Percentiles rank a stretch among this genome's conserved stretches.
These are phyloP conservation scores for Mycogona germanica DNA, from an alignment of 2,888 invertebrate genomes.

Conservation along the genomic window DNA sequence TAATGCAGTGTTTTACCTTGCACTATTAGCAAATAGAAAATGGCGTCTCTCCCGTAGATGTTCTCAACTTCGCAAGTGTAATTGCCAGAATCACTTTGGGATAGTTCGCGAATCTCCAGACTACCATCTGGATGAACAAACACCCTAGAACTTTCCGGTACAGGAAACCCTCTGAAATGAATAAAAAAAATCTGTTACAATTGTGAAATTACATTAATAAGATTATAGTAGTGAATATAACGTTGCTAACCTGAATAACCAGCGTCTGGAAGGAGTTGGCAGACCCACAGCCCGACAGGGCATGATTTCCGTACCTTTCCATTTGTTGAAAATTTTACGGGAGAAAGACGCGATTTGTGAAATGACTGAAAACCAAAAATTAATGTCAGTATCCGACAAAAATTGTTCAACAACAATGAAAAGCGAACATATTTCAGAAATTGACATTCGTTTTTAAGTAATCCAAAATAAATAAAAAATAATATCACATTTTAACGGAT, in stretches of 20 bases:
- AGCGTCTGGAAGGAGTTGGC: constrained; percentile 60
- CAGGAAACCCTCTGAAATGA: not conserved
- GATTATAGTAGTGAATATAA: not conserved
- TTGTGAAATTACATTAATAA: not conserved
- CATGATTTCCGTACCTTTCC: constrained; percentile 74
- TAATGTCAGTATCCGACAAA: no score
- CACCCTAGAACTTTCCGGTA: constrained; percentile 12
- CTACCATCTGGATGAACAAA: constrained; percentile 13
- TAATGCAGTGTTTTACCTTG: constrained; percentile 14
- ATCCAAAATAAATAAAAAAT: no score
- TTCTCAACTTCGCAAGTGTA: constrained; percentile 21
- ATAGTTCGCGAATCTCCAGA: constrained; percentile 15
- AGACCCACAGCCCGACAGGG: constrained; percentile 75
- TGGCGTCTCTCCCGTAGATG: constrained; percentile 19
- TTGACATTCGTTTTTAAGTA: not conserved
- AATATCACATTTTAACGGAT: no score
- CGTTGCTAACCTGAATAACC: constrained; percentile 36
- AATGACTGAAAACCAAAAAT: constrained; percentile 47
- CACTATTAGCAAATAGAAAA: constrained; percentile 16
- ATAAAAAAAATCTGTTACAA: not conserved
- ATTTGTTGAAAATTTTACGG: constrained; percentile 42
- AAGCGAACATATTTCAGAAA: not conserved
- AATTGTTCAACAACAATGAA: not conserved
- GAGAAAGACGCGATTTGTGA: constrained; percentile 84
- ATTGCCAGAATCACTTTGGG: constrained; percentile 18